Evolutionary conservation across 1,140 invertebrate genomes (phyloP).

Genomic region (Ruditapes philippinarum): DNA sequence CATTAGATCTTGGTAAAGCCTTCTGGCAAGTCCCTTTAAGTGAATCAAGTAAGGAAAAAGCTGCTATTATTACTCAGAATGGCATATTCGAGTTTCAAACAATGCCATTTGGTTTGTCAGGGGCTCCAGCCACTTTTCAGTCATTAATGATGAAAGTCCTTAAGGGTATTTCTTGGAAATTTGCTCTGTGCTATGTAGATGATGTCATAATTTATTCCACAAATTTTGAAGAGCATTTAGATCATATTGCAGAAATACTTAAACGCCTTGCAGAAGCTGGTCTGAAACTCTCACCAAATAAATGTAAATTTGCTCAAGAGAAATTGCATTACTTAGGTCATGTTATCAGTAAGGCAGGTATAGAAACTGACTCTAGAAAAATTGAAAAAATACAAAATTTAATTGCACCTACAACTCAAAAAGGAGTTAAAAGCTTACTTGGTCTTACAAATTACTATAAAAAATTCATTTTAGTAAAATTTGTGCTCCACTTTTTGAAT

Average conservation of each 20-base stretch:
- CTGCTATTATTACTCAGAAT: slow-evolving; percentile 25
- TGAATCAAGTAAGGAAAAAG: slow-evolving; percentile 29
- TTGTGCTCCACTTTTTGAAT: slow-evolving; percentile 59
- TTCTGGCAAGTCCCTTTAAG: slow-evolving; percentile 54
- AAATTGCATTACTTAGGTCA: slow-evolving; percentile 29
- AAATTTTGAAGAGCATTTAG: not conserved
- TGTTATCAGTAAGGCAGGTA: slow-evolving; percentile 9
- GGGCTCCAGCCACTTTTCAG: slow-evolving; percentile 87
- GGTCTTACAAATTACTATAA: slow-evolving; percentile 17
- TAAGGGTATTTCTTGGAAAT: slow-evolving; percentile 43
- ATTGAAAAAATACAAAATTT: slow-evolving; percentile 1
- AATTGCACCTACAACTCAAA: slow-evolving; percentile 12
- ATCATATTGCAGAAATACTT: slow-evolving; percentile 5
- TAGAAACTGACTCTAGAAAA: slow-evolving; percentile 17
- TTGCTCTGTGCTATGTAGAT: slow-evolving; percentile 57
- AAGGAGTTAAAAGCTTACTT: slow-evolving; percentile 33
- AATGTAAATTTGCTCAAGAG: slow-evolving; percentile 23
- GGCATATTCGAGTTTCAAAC: slow-evolving; percentile 54
- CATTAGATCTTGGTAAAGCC: slow-evolving; percentile 41
- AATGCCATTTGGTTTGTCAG: slow-evolving; percentile 84
- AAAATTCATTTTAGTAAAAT: slow-evolving; percentile 55
- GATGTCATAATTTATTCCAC: slow-evolving; percentile 53
- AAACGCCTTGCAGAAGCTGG: not conserved
- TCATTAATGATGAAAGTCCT: slow-evolving; percentile 86
- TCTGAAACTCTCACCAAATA: slow-evolving; percentile 34